A percentile compares a stretch with the other conserved stretches of the same genome.
Evolutionary conservation across 2,113 vertebrate genomes (phyloP).

Genomic region (Oxygymnocypris stewartii): DNA sequence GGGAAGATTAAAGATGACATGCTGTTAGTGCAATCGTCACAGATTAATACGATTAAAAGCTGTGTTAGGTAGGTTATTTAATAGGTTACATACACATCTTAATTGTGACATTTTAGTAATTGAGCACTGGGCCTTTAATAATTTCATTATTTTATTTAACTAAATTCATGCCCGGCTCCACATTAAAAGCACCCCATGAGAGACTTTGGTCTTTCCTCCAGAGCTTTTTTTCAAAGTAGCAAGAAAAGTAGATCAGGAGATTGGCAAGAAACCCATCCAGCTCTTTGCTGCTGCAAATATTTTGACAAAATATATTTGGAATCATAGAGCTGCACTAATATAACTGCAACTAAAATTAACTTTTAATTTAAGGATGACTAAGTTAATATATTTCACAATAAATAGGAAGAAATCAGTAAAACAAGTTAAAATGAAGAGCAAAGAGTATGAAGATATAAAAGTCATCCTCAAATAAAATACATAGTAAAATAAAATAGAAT

Average conservation of each 20-base stretch:
- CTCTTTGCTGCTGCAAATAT: constrained; percentile 69
- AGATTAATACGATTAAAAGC: background rate
- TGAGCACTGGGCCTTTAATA: background rate
- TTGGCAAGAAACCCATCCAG: constrained; percentile 76
- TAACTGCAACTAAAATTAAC: background rate
- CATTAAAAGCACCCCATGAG: constrained; percentile 76
- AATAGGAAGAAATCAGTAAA: background rate
- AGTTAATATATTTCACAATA: background rate
- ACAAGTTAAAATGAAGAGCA: background rate
- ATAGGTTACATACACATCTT: background rate
- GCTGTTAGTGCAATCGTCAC: background rate
- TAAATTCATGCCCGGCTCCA: no score
- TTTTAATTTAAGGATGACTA: background rate
- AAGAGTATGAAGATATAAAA: background rate
- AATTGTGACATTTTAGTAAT: background rate
- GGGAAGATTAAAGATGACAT: constrained; percentile 28
- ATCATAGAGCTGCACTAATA: constrained; percentile 26
- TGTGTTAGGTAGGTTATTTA: background rate
- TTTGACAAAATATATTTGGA: background rate
- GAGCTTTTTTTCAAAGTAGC: constrained; percentile 72
- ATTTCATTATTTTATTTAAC: no score
- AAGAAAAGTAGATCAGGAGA: constrained; percentile 72
- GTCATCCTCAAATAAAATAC: background rate
- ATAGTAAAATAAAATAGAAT: background rate
- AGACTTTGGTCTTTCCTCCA: constrained; percentile 45